phyloP scores from a whole-genome alignment of 2,113 vertebrate genomes.

The Bos javanicus region DNA sequence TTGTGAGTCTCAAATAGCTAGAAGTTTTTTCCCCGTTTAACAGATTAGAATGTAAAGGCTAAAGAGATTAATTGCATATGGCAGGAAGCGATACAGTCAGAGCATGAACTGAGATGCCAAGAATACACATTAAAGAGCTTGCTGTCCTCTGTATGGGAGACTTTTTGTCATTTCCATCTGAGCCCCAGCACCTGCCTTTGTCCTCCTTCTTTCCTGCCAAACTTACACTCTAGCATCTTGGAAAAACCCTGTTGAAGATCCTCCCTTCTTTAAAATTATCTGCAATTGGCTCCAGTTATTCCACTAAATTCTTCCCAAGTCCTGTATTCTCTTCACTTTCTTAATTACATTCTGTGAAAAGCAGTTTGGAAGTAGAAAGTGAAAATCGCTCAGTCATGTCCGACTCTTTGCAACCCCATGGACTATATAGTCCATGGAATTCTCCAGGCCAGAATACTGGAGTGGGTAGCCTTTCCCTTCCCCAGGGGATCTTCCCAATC shows the following conservation, averaged over 20 bases:
- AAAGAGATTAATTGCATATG: not conserved
- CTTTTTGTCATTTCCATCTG: not conserved
- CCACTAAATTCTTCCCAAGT: not conserved
- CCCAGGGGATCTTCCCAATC: not conserved
- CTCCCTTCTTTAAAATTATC: not conserved
- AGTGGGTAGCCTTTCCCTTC: not conserved
- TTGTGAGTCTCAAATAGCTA: not conserved
- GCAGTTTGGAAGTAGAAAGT: not conserved
- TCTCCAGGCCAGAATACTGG: not conserved
- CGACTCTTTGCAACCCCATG: not conserved
- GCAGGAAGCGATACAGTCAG: not conserved
- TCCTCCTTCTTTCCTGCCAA: not conserved
- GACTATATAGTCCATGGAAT: not conserved
- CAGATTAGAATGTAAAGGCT: constrained; percentile 3
- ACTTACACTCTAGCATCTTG: not conserved
- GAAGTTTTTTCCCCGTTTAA: not conserved
- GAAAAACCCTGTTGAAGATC: not conserved
- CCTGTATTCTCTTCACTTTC: not conserved
- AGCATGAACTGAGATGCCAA: not conserved
- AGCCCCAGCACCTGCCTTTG: not conserved
- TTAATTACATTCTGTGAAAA: not conserved
- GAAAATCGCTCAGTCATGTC: not conserved
- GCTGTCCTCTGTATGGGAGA: not conserved
- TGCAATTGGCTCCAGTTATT: not conserved
- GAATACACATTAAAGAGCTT: not conserved